phyloP scores from a whole-genome alignment of 2,113 vertebrate genomes.

The Callorhinus ursinus region DNA sequence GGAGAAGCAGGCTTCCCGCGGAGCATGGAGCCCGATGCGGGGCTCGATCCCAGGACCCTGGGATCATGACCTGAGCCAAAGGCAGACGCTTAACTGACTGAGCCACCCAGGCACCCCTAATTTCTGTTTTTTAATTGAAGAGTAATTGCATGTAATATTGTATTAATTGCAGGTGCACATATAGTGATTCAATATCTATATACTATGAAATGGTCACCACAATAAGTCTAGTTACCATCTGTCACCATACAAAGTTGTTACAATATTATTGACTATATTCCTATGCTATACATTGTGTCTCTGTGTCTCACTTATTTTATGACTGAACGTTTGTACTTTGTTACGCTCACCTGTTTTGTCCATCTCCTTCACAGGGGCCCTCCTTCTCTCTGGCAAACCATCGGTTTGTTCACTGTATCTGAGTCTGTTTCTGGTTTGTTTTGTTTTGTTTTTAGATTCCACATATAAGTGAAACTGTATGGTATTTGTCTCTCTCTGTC shows the following conservation, averaged over 20 bases:
- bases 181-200: background rate
- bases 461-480: background rate
- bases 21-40: too few relatives aligned
- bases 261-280: background rate
- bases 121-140: background rate
- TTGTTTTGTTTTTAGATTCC: background rate
- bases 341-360: background rate
- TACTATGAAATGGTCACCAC: background rate
- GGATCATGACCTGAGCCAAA: too few relatives aligned
- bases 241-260: background rate
- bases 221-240: background rate
- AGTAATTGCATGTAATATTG: background rate
- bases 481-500: background rate
- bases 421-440: background rate
- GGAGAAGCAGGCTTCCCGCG: too few relatives aligned
- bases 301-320: background rate
- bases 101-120: background rate
- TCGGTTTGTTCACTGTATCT: background rate
- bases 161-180: background rate
- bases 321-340: background rate
- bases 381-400: background rate
- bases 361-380: background rate
- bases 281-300: background rate
- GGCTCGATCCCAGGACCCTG: too few relatives aligned
- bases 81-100: too few relatives aligned